These are phyloP conservation scores for Zenarchopterus dispar DNA, from an alignment of 2,797 vertebrate genomes.

Conservation along the genomic window DNA sequence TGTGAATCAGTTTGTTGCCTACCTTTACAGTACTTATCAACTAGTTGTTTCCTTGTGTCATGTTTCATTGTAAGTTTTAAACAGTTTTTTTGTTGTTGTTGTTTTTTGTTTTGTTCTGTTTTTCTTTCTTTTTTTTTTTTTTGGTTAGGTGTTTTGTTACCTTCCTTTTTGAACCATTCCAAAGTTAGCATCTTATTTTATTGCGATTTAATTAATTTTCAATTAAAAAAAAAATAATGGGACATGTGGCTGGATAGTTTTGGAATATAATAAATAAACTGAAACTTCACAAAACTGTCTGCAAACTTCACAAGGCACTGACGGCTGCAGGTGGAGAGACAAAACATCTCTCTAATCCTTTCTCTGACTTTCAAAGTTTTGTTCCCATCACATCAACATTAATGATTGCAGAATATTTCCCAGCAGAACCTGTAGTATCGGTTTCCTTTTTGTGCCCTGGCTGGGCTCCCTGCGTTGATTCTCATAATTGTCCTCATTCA, in stretches of 20 bases:
- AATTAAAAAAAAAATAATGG: neutral
- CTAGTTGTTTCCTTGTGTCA: too few relatives aligned
- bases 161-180: too few relatives aligned
- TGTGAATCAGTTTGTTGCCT: too few relatives aligned
- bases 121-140: too few relatives aligned
- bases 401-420: slow-evolving; percentile 7
- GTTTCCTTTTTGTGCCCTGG: slow-evolving; percentile 13
- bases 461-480: slow-evolving; percentile 34
- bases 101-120: too few relatives aligned
- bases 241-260: neutral
- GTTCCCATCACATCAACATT: slow-evolving; percentile 8
- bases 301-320: slow-evolving; percentile 43
- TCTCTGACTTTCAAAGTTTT: neutral
- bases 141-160: too few relatives aligned
- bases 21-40: too few relatives aligned
- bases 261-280: neutral
- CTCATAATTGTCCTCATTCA: slow-evolving; percentile 32
- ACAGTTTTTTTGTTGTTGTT: too few relatives aligned
- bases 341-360: slow-evolving; percentile 23
- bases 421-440: slow-evolving; percentile 21
- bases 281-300: slow-evolving; percentile 47
- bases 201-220: neutral
- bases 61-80: too few relatives aligned
- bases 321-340: slow-evolving; percentile 5
- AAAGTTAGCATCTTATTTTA: neutral